Conservation (phyloP, 2,888 invertebrate genomes). For the Chrysolina oricalcia region DNA sequence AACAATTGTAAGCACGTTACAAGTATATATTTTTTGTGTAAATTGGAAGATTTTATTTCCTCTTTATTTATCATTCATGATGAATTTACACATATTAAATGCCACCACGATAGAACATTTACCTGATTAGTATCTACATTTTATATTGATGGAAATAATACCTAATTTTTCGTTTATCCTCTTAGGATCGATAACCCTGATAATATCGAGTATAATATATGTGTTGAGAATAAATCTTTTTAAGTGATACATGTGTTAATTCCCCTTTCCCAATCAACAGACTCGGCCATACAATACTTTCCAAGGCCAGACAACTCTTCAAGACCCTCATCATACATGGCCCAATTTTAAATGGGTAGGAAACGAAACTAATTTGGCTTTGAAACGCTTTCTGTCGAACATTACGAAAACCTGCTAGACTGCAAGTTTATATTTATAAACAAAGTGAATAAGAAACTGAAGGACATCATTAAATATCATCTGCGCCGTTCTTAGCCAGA, state of each 20-base stretch:
- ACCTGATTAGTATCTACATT: no score
- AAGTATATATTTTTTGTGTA: no score
- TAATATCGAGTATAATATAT: no score
- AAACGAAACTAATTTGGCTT: conserved; percentile 24
- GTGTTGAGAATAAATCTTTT: no score
- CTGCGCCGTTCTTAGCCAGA: not conserved
- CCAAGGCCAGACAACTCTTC: conserved; percentile 11
- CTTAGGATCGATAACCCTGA: no score
- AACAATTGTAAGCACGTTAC: no score
- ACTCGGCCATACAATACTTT: not conserved
- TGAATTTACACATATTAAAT: no score
- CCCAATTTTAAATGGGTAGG: conserved; percentile 27
- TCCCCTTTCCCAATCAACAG: not conserved
- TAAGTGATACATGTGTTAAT: not conserved
- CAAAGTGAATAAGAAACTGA: not conserved
- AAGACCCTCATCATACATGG: conserved; percentile 33
- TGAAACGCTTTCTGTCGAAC: conserved; percentile 24
- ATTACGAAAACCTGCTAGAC: conserved; percentile 25
- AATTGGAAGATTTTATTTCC: no score
- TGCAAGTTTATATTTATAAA: conserved; percentile 8
- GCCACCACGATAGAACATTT: no score
- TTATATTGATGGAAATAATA: no score
- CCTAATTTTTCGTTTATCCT: no score
- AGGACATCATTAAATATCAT: conserved; percentile 3
- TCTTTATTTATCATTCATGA: no score